These are phyloP conservation scores for Micrasema longulum DNA, from an alignment of 1,140 invertebrate genomes.

Conservation along the genomic window DNA sequence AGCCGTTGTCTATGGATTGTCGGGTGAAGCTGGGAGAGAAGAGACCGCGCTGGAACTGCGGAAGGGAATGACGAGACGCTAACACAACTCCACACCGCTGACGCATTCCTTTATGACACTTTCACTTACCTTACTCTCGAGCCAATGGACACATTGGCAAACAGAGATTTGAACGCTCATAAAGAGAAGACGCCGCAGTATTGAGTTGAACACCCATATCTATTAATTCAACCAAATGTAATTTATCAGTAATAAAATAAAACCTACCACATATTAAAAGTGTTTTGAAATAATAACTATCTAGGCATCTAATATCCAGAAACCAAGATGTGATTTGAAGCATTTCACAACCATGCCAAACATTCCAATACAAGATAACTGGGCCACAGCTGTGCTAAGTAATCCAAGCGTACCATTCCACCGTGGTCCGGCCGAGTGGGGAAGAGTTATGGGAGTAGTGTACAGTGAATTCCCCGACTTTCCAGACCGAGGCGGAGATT, in stretches of 20 bases:
- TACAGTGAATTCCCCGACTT: neutral
- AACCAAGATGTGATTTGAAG: constrained; percentile 54
- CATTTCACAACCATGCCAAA: constrained; percentile 56
- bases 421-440: neutral
- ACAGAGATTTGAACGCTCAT: constrained; percentile 1
- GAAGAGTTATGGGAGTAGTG: neutral
- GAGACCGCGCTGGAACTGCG: neutral
- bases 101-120: neutral
- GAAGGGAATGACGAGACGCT: neutral
- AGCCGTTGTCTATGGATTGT: constrained; percentile 4
- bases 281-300: constrained; percentile 55
- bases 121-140: constrained; percentile 1
- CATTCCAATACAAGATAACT: constrained; percentile 55
- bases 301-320: constrained; percentile 55
- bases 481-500: constrained; percentile 30
- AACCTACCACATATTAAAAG: constrained; percentile 56
- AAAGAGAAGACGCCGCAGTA: constrained; percentile 16
- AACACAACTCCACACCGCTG: neutral
- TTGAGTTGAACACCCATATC: constrained; percentile 46
- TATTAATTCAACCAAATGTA: constrained; percentile 54
- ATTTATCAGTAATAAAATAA: constrained; percentile 52
- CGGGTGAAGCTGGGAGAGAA: constrained; percentile 2
- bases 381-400: constrained; percentile 55
- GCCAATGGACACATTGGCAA: constrained; percentile 14
- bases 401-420: constrained; percentile 52